Evolutionary conservation across 2,888 invertebrate species (phyloP), one percentile per base, ranked within the genome.

Genomic region (Troilus luridus): DNA sequence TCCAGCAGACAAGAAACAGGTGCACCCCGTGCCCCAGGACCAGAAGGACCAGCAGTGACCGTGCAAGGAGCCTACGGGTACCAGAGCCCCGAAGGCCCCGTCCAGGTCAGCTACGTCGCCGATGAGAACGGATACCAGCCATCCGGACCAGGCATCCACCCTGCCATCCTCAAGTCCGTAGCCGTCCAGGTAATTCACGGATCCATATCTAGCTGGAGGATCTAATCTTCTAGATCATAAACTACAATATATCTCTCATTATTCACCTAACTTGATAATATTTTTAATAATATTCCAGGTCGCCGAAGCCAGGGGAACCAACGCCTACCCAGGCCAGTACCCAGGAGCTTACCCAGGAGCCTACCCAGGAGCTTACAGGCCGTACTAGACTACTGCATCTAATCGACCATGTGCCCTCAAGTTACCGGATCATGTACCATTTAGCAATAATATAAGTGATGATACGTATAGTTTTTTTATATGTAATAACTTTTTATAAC

Each of bases 21-120:
- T 21, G 93, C 92, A 11, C 91, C 93, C 27, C 92, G 93, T 81
- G 93, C 93, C 91, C 92, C 93, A 14, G 93, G 93, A 10, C 93
- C 93, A 21, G 93, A 93, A 59, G 92, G 93, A 21, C 93, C 93
- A 90, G 93, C 93, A 9, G 92, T 93, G 88, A 93, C 93, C 77
- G 95, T 95, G 0, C 94, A 95, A 89, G 96, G 96, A 0, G 94
- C 94, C 0, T 96, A 95, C 93, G 95, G 95, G 5, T 96, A 95
- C 94, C 95, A 94, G 0, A 95, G 95, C 0, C 95, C 95, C 6
- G 96, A 96, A 92, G 96, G 94, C n/a, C 92, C 92, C 54, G 92
- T 93, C 81, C 92, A 93, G 90, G 93, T 93, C 56, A 91, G 91
- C 91, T 93, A 93, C 90, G 91, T 93, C 54, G 93, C 93, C 58